Evolutionary conservation across 2,888 invertebrate genomes (phyloP).

Genomic region (Cancer borealis): DNA sequence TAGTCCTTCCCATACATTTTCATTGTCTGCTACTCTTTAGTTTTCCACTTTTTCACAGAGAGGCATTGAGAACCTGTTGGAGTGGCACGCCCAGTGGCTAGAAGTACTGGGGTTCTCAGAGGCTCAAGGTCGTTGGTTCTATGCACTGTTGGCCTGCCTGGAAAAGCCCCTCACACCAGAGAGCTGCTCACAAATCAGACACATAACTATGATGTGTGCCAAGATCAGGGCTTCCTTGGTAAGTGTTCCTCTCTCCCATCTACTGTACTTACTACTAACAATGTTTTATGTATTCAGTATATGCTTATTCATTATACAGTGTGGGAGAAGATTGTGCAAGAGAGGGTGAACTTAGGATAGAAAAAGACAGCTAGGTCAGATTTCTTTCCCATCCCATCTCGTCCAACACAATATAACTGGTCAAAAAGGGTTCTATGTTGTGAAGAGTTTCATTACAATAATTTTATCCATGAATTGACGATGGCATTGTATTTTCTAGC

Average conservation of each 20-base stretch:
- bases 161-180: conserved; percentile 86
- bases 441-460: too few species aligned
- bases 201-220: conserved; percentile 85
- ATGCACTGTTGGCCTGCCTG: conserved; percentile 85
- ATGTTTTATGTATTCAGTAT: not conserved
- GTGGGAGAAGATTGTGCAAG: too few species aligned
- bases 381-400: too few species aligned
- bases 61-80: conserved; percentile 78
- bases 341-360: too few species aligned
- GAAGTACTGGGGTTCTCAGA: conserved; percentile 81
- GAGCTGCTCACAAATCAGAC: conserved; percentile 84
- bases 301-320: too few species aligned
- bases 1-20: not conserved
- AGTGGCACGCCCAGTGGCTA: conserved; percentile 82
- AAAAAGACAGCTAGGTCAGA: too few species aligned
- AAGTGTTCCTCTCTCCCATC: conserved; percentile 59
- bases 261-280: too few species aligned
- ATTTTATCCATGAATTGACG: too few species aligned
- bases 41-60: conserved; percentile 49
- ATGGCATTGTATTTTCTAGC: too few species aligned
- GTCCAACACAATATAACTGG: too few species aligned
- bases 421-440: too few species aligned
- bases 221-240: conserved; percentile 81
- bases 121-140: conserved; percentile 86
- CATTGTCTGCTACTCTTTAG: not conserved